These are phyloP conservation scores for Lophura nycthemera DNA, from an alignment of 2,113 vertebrate genomes.

Conservation along the genomic window DNA sequence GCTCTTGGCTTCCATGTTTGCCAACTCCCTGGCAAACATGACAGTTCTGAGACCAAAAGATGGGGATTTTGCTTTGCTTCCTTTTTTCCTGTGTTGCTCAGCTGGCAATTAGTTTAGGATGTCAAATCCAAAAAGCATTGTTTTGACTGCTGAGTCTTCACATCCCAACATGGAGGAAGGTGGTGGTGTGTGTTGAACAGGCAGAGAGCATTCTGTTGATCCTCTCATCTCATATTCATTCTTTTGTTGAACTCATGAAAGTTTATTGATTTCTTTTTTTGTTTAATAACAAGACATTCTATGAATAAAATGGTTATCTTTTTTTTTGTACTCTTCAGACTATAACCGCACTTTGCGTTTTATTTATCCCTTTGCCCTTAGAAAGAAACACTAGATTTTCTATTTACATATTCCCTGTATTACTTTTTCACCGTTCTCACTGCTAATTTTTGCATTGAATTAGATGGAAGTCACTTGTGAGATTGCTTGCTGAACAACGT, in stretches of 20 bases:
- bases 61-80: neutral
- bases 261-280: neutral
- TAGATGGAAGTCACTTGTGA: neutral
- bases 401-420: neutral
- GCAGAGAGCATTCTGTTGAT: neutral
- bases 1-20: neutral
- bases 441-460: conserved; percentile 25
- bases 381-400: neutral
- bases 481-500: neutral
- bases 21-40: neutral
- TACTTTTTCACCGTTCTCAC: neutral
- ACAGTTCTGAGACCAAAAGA: fast-evolving
- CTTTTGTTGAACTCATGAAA: neutral
- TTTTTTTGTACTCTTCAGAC: conserved; percentile 20
- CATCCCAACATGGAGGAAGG: neutral
- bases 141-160: neutral
- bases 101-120: neutral
- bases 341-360: conserved; percentile 57
- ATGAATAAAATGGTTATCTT: neutral
- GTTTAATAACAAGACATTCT: neutral
- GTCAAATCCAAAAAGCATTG: neutral
- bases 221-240: neutral
- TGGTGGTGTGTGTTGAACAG: neutral
- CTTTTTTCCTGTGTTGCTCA: fast-evolving
- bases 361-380: neutral